phyloP scores from a whole-genome alignment of 2,797 vertebrate genomes.

The Urophycis tenuis region DNA sequence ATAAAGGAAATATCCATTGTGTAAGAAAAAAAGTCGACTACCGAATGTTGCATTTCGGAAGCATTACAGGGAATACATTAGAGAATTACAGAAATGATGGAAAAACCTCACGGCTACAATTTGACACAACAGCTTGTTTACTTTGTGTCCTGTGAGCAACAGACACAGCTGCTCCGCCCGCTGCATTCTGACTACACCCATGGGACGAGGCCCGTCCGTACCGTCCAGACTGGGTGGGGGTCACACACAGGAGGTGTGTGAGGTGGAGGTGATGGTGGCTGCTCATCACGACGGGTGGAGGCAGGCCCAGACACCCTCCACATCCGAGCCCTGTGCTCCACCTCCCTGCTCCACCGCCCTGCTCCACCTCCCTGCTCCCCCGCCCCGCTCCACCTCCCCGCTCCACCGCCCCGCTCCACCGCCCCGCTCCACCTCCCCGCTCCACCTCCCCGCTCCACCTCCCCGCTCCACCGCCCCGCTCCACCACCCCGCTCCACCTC shows the following conservation, averaged over 20 bases:
- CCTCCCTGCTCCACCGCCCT: slow-evolving; percentile 32
- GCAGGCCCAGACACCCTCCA: slow-evolving; percentile 42
- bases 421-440: slow-evolving; percentile 35
- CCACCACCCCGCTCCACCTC: slow-evolving; percentile 30
- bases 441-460: slow-evolving; percentile 36
- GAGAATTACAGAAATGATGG: neutral
- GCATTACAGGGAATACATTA: neutral
- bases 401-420: no score
- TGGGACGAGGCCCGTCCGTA: neutral
- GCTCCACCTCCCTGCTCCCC: slow-evolving; percentile 40
- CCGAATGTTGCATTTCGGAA: neutral
- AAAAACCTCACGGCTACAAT: neutral
- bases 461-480: slow-evolving; percentile 46
- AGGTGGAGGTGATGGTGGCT: neutral
- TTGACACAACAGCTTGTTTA: no score
- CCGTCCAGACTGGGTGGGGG: neutral
- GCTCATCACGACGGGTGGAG: slow-evolving; percentile 45
- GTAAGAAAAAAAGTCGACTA: neutral
- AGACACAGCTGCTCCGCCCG: neutral
- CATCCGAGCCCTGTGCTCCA: slow-evolving; percentile 52
- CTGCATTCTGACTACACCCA: neutral
- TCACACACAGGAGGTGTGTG: no score
- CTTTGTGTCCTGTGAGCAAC: neutral
- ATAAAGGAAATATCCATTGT: neutral
- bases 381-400: slow-evolving; percentile 42